Evolutionary conservation across 2,888 invertebrate genomes (phyloP).

Genomic region (Actias luna): DNA sequence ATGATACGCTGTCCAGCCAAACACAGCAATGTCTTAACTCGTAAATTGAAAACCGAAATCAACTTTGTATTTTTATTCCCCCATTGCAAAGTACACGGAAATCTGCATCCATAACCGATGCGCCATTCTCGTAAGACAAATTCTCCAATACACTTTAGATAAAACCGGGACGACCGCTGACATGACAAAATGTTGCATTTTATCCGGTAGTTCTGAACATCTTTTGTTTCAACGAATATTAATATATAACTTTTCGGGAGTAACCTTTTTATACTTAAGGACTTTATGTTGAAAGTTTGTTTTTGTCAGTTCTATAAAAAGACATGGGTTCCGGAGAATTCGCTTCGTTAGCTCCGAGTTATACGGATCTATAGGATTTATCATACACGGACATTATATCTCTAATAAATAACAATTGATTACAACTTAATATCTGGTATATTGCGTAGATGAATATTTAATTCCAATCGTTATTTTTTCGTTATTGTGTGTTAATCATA

Average conservation of each 20-base stretch:
- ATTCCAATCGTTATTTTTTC: no score
- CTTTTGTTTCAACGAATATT: conserved; percentile 15
- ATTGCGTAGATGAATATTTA: no score
- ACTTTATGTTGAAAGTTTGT: conserved; percentile 8
- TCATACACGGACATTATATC: no score
- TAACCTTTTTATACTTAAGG: neutral
- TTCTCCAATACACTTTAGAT: conserved; percentile 21
- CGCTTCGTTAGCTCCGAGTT: no score
- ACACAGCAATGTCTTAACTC: no score
- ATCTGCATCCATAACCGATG: neutral
- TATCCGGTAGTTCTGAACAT: conserved; percentile 11
- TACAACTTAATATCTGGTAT: no score
- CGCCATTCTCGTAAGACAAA: conserved; percentile 1
- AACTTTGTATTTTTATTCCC: neutral
- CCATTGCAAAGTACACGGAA: neutral
- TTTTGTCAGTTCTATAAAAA: neutral
- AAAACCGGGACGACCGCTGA: conserved; percentile 16
- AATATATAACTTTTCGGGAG: conserved; percentile 9
- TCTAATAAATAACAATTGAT: no score
- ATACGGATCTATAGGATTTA: no score
- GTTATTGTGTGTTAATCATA: no score
- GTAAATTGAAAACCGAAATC: neutral
- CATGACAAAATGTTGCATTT: conserved; percentile 3
- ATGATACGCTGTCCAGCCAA: no score
- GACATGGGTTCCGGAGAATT: neutral